Evolutionary conservation across 2,888 invertebrate species (phyloP).

Genomic region (Sclerodermus sp.): DNA sequence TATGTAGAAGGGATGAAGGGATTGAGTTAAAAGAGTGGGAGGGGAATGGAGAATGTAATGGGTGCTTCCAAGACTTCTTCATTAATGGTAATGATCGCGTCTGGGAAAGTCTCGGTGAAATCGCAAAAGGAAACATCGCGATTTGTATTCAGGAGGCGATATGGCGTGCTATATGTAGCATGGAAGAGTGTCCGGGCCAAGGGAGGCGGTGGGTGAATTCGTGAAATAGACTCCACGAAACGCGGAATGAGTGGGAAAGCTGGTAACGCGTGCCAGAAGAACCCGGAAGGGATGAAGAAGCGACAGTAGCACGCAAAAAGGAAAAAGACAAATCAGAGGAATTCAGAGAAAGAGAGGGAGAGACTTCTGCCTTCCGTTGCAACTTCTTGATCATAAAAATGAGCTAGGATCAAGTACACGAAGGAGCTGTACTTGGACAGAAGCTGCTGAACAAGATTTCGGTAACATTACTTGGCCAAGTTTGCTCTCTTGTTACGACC

Average conservation of each 20-base stretch:
- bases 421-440: no score
- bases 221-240: conserved; percentile 39
- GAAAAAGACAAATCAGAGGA: not conserved
- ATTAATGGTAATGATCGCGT: no score
- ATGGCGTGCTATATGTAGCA: conserved; percentile 24
- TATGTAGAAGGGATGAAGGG: no score
- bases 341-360: conserved; percentile 5
- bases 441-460: no score
- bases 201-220: conserved; percentile 29
- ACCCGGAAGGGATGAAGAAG: not conserved
- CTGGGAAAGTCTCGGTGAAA: no score
- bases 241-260: conserved; percentile 2
- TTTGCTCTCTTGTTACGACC: no score
- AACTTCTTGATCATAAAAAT: conserved; percentile 38
- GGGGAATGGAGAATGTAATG: no score
- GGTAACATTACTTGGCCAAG: no score
- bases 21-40: conserved; percentile 12
- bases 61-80: no score
- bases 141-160: conserved; percentile 49
- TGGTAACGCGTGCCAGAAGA: no score
- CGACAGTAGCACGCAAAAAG: not conserved
- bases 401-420: conserved; percentile 25
- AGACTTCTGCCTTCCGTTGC: conserved; percentile 30
- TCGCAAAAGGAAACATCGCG: conserved; percentile 41
- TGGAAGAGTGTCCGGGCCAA: conserved; percentile 17